Evolutionary conservation across 1,140 invertebrate genomes (phyloP).

Genomic region (Monomorium pharaonis): DNA sequence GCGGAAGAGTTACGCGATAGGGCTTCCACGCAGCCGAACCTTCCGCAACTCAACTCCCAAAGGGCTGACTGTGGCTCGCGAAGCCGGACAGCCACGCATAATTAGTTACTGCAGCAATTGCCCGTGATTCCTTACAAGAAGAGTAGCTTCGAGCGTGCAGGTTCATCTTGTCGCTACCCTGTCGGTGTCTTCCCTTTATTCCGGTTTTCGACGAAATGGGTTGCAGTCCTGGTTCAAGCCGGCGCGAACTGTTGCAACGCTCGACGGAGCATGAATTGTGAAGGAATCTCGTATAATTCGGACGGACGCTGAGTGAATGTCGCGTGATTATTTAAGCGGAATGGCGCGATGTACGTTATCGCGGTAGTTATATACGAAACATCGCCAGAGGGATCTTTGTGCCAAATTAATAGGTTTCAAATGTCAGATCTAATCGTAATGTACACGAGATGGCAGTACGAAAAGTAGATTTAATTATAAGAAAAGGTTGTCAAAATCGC

Average conservation of each 20-base stretch:
- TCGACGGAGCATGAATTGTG: background rate
- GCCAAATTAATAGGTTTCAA: background rate
- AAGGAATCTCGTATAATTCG: background rate
- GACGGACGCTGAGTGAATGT: background rate
- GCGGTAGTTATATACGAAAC: background rate
- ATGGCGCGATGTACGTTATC: background rate
- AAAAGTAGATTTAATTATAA: background rate
- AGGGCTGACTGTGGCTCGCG: background rate
- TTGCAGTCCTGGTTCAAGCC: background rate
- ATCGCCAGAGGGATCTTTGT: background rate
- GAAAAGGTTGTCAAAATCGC: too few species aligned
- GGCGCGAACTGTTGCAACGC: background rate
- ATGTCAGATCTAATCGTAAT: background rate
- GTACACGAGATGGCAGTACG: background rate
- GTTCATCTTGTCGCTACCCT: background rate
- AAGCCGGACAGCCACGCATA: conserved; percentile 53
- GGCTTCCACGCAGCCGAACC: conserved; percentile 47
- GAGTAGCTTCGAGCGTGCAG: background rate
- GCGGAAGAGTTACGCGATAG: conserved; percentile 35
- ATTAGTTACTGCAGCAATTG: conserved; percentile 62
- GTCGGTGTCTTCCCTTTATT: background rate
- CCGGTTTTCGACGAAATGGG: background rate
- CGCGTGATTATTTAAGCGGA: background rate
- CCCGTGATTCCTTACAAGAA: conserved; percentile 42
- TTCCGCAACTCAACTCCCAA: conserved; percentile 32